Conservation (phyloP, 2,888 invertebrate species). For the Eurytoma californica region DNA sequence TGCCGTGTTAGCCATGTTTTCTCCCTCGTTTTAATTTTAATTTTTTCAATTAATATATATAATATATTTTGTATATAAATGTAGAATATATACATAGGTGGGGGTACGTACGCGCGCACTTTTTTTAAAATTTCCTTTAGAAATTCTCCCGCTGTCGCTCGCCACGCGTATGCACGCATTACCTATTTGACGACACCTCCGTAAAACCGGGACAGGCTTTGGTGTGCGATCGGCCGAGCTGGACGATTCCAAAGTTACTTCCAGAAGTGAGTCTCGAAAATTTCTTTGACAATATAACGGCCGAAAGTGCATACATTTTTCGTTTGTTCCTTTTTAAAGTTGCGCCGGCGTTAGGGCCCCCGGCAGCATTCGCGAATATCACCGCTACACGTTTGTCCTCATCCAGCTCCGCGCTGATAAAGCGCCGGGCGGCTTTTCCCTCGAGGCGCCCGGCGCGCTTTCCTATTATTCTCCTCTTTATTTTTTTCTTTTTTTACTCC, state of each 20-base stretch:
- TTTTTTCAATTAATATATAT: slow-evolving; percentile 59
- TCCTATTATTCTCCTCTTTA: slow-evolving; percentile 15
- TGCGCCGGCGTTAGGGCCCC: slow-evolving; percentile 30
- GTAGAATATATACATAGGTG: slow-evolving; percentile 57
- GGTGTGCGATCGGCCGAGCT: slow-evolving; percentile 54
- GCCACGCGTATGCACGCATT: slow-evolving; percentile 52
- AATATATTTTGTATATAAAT: slow-evolving; percentile 49
- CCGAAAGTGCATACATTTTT: slow-evolving; percentile 9
- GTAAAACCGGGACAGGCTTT: slow-evolving; percentile 55
- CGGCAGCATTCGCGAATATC: slow-evolving; percentile 3
- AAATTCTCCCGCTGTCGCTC: slow-evolving; percentile 14
- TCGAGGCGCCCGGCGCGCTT: slow-evolving; percentile 42
- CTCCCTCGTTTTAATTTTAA: slow-evolving; percentile 39
- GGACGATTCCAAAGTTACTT: slow-evolving; percentile 40
- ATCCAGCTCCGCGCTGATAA: slow-evolving; percentile 52
- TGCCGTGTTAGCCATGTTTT: slow-evolving; percentile 20
- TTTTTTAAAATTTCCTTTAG: not conserved
- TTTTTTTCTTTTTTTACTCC: slow-evolving; percentile 6
- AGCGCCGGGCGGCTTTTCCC: slow-evolving; percentile 45
- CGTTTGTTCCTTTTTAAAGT: slow-evolving; percentile 8
- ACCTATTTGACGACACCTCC: slow-evolving; percentile 52
- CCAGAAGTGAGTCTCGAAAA: slow-evolving; percentile 29
- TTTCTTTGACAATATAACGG: slow-evolving; percentile 38
- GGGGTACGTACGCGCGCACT: slow-evolving; percentile 54
- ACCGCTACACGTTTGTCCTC: slow-evolving; percentile 29